A percentile compares a stretch with the other conserved stretches of the same genome.
Evolutionary conservation across 2,113 vertebrate genomes (phyloP).

Genomic region (Bubo blakistoni): DNA sequence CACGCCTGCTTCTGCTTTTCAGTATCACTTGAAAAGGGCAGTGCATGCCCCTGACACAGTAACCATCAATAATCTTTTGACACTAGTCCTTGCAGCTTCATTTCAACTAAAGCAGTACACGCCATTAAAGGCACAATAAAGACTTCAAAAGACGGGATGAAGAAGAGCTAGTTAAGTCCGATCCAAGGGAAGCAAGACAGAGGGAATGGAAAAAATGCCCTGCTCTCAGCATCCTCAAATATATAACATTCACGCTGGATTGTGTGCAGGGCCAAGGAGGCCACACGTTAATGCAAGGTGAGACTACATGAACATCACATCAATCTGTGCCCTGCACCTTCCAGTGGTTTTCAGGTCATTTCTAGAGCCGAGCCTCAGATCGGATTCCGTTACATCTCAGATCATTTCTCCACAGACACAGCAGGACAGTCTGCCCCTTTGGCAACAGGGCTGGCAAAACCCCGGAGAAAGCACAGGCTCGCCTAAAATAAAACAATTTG

Average conservation of each 20-base stretch:
- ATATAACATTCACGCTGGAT: rapidly evolving
- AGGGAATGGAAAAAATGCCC: background rate
- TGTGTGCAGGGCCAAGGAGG: background rate
- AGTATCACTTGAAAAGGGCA: background rate
- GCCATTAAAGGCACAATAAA: background rate
- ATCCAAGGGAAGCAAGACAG: background rate
- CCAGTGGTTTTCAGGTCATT: background rate
- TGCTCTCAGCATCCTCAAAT: background rate
- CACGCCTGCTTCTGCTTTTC: background rate
- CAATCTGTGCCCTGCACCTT: background rate
- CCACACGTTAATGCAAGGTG: background rate
- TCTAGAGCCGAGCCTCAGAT: background rate
- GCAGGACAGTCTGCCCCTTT: background rate
- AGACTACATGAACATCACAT: background rate
- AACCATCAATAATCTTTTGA: background rate
- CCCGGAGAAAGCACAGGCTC: background rate
- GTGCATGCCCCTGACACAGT: background rate
- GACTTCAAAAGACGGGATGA: background rate
- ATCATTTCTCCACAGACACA: background rate
- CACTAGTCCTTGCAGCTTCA: background rate
- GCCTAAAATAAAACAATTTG: background rate
- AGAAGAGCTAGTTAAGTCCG: background rate
- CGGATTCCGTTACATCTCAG: background rate
- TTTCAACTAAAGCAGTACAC: background rate
- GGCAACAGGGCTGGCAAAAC: background rate